Percentiles rank a stretch among this genome's conserved stretches.
Evolutionary conservation across 2,113 vertebrate species (phyloP).

Genomic region (Ranitomeya imitator): DNA sequence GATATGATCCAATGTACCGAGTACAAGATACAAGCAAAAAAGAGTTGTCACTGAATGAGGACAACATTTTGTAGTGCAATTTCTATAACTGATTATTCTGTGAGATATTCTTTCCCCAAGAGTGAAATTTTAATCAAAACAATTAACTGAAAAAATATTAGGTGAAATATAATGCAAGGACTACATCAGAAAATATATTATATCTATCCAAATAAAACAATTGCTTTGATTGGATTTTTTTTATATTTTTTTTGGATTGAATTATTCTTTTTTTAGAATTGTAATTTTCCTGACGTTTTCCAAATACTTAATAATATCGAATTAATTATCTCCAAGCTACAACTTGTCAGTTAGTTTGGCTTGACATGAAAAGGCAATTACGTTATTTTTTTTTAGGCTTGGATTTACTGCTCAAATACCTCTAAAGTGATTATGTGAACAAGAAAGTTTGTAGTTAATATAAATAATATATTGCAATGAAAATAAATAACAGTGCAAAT

Average conservation of each 20-base stretch:
- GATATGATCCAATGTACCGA: too few relatives aligned
- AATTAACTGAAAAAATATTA: constrained; percentile 27
- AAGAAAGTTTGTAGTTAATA: background rate
- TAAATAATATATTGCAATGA: background rate
- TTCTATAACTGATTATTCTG: too few relatives aligned
- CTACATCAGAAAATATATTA: constrained; percentile 15
- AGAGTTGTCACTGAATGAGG: too few relatives aligned
- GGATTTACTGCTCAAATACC: background rate
- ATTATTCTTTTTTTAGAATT: constrained; percentile 30
- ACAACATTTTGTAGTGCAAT: too few relatives aligned
- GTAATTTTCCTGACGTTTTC: constrained; percentile 10
- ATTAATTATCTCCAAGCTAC: constrained; percentile 11
- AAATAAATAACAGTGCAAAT: background rate
- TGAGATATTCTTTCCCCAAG: background rate
- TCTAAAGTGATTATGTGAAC: background rate
- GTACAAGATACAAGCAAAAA: too few relatives aligned
- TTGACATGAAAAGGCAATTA: background rate
- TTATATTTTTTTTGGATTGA: background rate
- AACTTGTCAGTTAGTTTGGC: constrained; percentile 16
- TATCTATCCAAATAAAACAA: constrained; percentile 13
- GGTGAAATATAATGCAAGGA: background rate
- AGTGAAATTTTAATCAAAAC: background rate
- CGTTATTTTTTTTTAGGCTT: background rate
- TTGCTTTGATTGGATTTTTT: constrained; percentile 42
- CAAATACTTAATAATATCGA: constrained; percentile 17